Conservation (phyloP, 64 coral and sea anemone genomes). For the Acropora yongei region DNA sequence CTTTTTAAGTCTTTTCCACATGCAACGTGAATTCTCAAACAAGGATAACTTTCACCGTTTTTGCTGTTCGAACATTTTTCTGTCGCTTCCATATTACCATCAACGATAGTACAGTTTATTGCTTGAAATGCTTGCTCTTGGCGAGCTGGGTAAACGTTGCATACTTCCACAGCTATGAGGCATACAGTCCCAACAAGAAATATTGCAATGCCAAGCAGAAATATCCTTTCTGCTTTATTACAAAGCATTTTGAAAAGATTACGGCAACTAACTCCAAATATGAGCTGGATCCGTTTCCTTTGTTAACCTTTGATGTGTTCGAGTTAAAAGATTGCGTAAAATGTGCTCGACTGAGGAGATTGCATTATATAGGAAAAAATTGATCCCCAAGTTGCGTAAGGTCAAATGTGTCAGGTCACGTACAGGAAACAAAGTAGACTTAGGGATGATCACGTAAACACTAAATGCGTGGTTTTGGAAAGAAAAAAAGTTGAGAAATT, state of each 20-base stretch:
- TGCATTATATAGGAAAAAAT: not conserved
- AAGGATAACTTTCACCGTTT: not conserved
- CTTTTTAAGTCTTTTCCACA: not conserved
- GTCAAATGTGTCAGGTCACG: not conserved
- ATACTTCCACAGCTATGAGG: not conserved
- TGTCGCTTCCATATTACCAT: not conserved
- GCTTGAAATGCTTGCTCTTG: conserved; percentile 14
- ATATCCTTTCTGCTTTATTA: not conserved
- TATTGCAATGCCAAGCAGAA: conserved; percentile 12
- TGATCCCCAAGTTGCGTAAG: not conserved
- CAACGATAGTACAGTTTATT: conserved; percentile 32
- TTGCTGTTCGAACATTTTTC: conserved; percentile 9
- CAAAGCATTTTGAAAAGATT: conserved; percentile 1
- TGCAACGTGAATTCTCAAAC: conserved; percentile 10
- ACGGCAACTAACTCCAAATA: not conserved
- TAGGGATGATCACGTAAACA: no score
- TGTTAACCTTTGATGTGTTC: not conserved
- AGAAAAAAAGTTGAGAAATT: no score
- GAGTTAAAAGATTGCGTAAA: not conserved
- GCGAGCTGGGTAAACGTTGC: conserved; percentile 7
- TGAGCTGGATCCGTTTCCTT: not conserved
- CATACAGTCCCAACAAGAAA: not conserved
- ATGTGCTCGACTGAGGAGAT: not conserved
- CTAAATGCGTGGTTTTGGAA: no score
- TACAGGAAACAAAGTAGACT: not conserved